Evolutionary conservation across 1,140 invertebrate genomes (phyloP), one percentile per base, ranked within the genome.

Genomic region (Bombus confusus): DNA sequence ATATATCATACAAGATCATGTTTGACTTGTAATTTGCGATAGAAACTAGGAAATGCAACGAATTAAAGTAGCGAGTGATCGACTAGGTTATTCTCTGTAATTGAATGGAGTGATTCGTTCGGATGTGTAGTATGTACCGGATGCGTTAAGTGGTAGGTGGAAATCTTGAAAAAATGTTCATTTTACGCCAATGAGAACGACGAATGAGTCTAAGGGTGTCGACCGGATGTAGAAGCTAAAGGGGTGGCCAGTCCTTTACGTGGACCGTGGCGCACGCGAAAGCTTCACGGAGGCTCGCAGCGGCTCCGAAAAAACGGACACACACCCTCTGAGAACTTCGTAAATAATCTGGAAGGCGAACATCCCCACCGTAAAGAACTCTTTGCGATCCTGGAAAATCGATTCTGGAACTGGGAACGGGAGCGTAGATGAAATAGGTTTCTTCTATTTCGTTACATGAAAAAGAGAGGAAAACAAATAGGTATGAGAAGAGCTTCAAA

Each of bases 311-410:
- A 82, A 91, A 88, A 71, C 73, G 87, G 87, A 83, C 82, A 83
- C 71, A 52, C 79, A 81, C 84, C 89, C 82, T 84, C 68, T 47
- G 52, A 86, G 75, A 79, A 91, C 74, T 91, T 91, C 74, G 91
- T 91, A 91, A 92, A 92, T 92, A 92, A 91, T 91, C 89, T 88
- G 84, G 31, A 86, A 91, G 87, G 79, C 81, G 68, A 88, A 71
- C 64, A 72, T 77, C 47, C 81, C 64, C 83, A 34, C 62, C 72
- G 66, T 59, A 78, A 83, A 69, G 69, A 86, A 72, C 80, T 71
- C 66, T 39, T 78, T 71, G 28, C 84, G 76, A 83, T 88, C 57
- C 83, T 80, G 71, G 80, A 88, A 91, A 91, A 90, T 91, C 84
- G 88, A 91, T 90, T 68, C 77, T 80, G 62, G 43, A 25, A 80